phyloP scores from a whole-genome alignment of 2,888 invertebrate genomes.

The Chrysopilus asiliformis region DNA sequence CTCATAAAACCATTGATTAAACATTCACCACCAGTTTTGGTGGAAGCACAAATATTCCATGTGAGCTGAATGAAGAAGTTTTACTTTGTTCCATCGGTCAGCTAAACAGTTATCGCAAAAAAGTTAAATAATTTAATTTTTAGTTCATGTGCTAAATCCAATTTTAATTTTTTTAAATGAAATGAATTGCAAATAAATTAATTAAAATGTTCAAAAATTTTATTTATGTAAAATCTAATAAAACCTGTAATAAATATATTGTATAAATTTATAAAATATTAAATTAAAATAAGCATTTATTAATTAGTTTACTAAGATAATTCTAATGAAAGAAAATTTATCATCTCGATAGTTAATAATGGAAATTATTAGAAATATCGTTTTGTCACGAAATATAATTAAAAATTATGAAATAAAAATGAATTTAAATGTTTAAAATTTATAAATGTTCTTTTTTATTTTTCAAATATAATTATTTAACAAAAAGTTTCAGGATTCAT shows the following conservation, averaged over 20 bases:
- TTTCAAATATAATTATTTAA: too few relatives aligned
- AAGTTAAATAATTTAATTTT: too few relatives aligned
- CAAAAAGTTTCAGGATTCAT: too few relatives aligned
- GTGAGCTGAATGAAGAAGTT: too few relatives aligned
- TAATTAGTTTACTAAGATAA: neutral
- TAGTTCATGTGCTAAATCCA: too few relatives aligned
- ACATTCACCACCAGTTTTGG: too few relatives aligned
- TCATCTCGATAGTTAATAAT: conserved; percentile 9
- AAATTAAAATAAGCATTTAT: conserved; percentile 2
- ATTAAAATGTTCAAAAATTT: neutral
- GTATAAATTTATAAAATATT: neutral
- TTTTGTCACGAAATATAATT: conserved; percentile 11
- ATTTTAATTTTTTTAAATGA: neutral
- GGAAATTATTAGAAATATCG: conserved; percentile 7
- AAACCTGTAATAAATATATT: neutral
- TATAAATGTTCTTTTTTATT: too few relatives aligned
- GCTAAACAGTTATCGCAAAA: too few relatives aligned
- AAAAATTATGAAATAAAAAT: conserved; percentile 6
- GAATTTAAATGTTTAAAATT: conserved; percentile 11
- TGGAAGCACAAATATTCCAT: too few relatives aligned
- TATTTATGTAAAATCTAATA: neutral
- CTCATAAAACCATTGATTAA: too few relatives aligned
- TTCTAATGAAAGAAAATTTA: conserved; percentile 2
- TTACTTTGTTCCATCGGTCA: too few relatives aligned
- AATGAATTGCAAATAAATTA: neutral